Conservation (phyloP, 2,113 vertebrate species). For the Ctenodactylus gundi region DNA sequence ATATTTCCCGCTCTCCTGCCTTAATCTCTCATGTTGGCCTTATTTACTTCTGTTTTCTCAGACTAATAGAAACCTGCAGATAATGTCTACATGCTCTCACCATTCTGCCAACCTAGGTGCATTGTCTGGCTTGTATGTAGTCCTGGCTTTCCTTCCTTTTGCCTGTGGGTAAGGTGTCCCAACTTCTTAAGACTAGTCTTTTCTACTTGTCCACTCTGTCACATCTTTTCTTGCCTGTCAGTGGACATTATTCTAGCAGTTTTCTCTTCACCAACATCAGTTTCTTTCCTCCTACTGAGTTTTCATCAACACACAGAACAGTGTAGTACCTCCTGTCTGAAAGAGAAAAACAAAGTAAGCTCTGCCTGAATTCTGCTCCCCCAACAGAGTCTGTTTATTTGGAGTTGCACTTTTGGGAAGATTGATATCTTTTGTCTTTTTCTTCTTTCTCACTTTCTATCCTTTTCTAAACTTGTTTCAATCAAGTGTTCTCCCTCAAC, state of each 20-base stretch:
- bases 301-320: background rate
- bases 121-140: background rate
- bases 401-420: background rate
- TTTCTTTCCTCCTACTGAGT: background rate
- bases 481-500: background rate
- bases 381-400: background rate
- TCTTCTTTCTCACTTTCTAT: background rate
- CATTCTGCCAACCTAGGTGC: background rate
- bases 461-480: background rate
- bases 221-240: background rate
- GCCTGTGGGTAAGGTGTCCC: background rate
- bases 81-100: background rate
- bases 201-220: background rate
- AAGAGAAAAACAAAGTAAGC: background rate
- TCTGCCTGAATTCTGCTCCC: background rate
- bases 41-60: background rate
- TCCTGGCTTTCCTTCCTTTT: constrained; percentile 5
- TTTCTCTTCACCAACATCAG: background rate
- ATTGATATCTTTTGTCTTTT: background rate
- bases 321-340: background rate
- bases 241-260: background rate
- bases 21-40: background rate
- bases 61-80: background rate
- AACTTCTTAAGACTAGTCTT: background rate
- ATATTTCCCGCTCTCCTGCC: background rate